A percentile compares a stretch with the other conserved stretches of the same genome.
Evolutionary conservation across 2,888 invertebrate species (phyloP).

Genomic region (Tortricodes alternella): DNA sequence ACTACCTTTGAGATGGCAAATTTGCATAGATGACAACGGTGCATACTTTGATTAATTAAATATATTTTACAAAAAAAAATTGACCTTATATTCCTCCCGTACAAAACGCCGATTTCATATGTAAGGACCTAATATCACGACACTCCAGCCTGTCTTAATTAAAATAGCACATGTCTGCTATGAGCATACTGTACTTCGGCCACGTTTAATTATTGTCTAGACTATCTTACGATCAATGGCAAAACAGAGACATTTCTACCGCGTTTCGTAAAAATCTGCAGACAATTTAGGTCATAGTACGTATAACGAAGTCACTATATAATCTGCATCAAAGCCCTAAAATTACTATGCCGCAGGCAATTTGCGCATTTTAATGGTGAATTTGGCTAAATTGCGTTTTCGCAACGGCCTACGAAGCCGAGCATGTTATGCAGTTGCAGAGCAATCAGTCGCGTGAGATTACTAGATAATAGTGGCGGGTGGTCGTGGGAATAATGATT

Average conservation of each 20-base stretch:
- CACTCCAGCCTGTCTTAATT: not conserved
- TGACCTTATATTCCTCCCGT: no score
- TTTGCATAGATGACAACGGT: no score
- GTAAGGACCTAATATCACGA: no score
- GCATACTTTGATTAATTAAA: no score
- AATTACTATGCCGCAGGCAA: conserved; percentile 22
- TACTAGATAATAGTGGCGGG: conserved; percentile 45
- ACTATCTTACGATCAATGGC: not conserved
- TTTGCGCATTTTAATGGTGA: conserved; percentile 24
- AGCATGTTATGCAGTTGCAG: conserved; percentile 28
- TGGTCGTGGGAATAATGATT: conserved; percentile 64
- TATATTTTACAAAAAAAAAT: no score
- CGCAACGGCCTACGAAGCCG: conserved; percentile 20
- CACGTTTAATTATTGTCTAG: not conserved
- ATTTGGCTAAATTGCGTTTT: conserved; percentile 27
- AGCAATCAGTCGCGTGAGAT: conserved; percentile 35
- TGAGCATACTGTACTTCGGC: not conserved
- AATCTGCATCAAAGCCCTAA: conserved; percentile 22
- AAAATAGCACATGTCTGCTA: not conserved
- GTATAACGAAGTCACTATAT: not conserved
- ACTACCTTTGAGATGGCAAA: no score
- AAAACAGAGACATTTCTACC: not conserved
- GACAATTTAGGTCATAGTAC: conserved; percentile 7
- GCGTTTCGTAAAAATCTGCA: conserved; percentile 13
- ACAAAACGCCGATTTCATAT: no score